phyloP scores from a whole-genome alignment of 2,113 vertebrate species.

The Petromus typicus region DNA sequence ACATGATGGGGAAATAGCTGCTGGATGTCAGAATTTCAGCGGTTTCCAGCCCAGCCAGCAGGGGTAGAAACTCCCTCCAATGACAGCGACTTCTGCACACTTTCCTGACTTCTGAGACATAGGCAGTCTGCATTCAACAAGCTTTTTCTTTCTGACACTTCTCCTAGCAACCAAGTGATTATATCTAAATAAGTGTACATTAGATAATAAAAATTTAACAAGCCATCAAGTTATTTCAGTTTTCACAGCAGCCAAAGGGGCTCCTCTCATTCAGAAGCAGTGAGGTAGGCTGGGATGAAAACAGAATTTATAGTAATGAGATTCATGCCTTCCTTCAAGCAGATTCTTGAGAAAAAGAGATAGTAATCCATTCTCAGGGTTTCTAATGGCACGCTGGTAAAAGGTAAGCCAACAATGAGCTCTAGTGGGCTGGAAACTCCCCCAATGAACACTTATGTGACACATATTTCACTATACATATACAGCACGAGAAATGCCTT shows the following conservation, averaged over 20 bases:
- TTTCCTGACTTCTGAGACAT: constrained; percentile 22
- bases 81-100: constrained; percentile 14
- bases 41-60: constrained; percentile 19
- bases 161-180: constrained; percentile 66
- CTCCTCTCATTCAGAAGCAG: constrained; percentile 54
- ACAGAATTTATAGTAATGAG: constrained; percentile 73
- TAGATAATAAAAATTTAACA: constrained; percentile 65
- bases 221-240: constrained; percentile 63
- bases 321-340: constrained; percentile 65
- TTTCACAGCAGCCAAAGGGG: constrained; percentile 58
- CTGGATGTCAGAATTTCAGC: neutral
- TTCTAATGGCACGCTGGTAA: neutral
- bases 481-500: constrained; percentile 37
- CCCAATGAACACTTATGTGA: neutral
- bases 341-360: constrained; percentile 44
- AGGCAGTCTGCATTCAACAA: neutral
- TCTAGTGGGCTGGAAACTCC: constrained; percentile 36
- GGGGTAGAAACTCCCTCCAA: neutral
- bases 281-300: constrained; percentile 69
- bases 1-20: neutral
- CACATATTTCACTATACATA: neutral
- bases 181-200: constrained; percentile 55
- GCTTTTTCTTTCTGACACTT: constrained; percentile 10
- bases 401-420: constrained; percentile 47
- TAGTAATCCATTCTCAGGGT: constrained; percentile 4